phyloP scores from a whole-genome alignment of 2,113 vertebrate species.

The Felis chaus region DNA sequence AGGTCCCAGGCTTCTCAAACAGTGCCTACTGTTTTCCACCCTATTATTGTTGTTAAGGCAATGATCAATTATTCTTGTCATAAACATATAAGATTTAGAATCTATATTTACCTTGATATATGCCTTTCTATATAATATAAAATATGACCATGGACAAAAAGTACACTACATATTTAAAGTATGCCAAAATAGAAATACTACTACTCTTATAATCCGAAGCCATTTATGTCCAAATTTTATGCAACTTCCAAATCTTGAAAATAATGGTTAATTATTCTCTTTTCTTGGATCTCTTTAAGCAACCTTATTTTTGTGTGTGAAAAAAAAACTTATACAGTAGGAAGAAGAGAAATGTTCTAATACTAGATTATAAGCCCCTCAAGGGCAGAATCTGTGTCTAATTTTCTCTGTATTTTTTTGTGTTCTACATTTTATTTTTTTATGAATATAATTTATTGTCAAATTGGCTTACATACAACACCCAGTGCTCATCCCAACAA shows the following conservation, averaged over 20 bases:
- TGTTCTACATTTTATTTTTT: too few species aligned
- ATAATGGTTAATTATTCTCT: background rate
- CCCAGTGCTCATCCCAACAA: too few species aligned
- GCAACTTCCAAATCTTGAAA: background rate
- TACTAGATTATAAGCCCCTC: background rate
- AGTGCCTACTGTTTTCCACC: background rate
- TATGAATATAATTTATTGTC: too few species aligned
- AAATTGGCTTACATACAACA: too few species aligned
- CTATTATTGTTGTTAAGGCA: background rate
- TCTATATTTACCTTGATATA: background rate
- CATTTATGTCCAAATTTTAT: background rate
- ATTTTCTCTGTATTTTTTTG: background rate
- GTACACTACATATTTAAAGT: background rate
- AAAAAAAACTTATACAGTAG: background rate
- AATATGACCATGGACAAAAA: background rate
- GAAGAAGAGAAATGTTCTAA: background rate
- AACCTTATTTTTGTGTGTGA: background rate
- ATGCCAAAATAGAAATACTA: background rate
- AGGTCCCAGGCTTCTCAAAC: background rate
- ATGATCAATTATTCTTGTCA: background rate
- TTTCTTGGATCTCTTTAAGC: background rate
- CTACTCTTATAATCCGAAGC: background rate
- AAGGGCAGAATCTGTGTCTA: background rate
- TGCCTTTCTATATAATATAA: background rate
- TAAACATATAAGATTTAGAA: background rate